These are phyloP conservation scores for Nycticorax nycticorax DNA, from an alignment of 2,113 vertebrate species.

Conservation along the genomic window DNA sequence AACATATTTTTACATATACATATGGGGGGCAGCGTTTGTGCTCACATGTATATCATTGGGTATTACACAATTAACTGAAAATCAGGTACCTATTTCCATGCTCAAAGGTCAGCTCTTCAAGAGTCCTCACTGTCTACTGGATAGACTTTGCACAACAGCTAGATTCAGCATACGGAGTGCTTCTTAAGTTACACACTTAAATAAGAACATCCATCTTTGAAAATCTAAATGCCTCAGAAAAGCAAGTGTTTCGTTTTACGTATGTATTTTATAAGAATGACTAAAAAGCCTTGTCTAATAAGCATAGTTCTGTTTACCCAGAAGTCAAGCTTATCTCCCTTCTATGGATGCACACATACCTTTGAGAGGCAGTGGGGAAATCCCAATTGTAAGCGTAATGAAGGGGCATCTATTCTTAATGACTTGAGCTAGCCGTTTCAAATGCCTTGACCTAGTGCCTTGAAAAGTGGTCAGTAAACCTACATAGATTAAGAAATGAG, in stretches of 20 bases:
- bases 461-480: not conserved
- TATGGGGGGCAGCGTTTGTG: not conserved
- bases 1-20: not conserved
- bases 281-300: not conserved
- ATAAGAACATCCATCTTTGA: not conserved
- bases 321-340: not conserved
- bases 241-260: not conserved
- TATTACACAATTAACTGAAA: not conserved
- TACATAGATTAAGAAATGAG: not conserved
- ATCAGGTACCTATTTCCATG: not conserved
- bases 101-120: not conserved
- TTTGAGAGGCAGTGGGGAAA: not conserved
- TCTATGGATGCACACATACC: not conserved
- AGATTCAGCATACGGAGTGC: not conserved
- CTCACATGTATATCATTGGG: rapidly evolving
- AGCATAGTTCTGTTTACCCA: not conserved
- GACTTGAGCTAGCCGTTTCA: not conserved
- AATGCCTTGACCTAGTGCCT: not conserved
- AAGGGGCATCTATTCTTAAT: not conserved
- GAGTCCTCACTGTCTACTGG: too few relatives aligned
- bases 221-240: not conserved
- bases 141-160: not conserved
- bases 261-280: not conserved
- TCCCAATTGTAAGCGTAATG: not conserved
- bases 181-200: not conserved